Percentiles rank a stretch among this genome's conserved stretches.
These are phyloP conservation scores for Linurgus olivaceus DNA, from an alignment of 2,797 vertebrate genomes.

Conservation along the genomic window DNA sequence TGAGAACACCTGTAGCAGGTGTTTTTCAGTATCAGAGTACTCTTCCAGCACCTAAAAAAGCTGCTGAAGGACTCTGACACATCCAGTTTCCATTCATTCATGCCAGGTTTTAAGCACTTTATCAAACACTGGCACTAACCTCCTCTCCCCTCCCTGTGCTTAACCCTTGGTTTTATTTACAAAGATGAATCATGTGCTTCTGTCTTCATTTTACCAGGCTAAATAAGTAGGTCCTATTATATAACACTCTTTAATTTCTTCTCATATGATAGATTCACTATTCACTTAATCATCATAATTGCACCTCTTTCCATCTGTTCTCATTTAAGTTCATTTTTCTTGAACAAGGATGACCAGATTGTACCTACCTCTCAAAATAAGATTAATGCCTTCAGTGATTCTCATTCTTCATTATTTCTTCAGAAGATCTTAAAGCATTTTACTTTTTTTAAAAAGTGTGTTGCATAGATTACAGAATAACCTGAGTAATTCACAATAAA, in stretches of 20 bases:
- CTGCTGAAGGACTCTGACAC: neutral
- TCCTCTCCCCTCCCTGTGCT: neutral
- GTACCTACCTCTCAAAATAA: conserved; percentile 14
- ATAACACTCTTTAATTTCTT: neutral
- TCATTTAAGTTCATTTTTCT: conserved; percentile 48
- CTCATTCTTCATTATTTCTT: conserved; percentile 2
- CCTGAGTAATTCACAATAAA: neutral
- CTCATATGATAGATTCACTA: neutral
- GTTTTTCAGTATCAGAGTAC: neutral
- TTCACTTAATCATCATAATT: conserved; percentile 7
- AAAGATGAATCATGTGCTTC: neutral
- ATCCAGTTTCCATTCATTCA: neutral
- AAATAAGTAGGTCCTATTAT: neutral
- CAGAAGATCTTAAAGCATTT: neutral
- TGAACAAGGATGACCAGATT: conserved; percentile 46
- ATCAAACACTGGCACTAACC: neutral
- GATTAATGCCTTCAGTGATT: conserved; percentile 17
- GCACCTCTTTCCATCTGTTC: conserved; percentile 39
- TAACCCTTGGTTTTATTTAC: neutral
- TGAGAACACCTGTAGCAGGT: rapidly evolving
- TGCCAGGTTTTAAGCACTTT: neutral
- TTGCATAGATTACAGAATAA: neutral
- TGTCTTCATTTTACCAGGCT: neutral
- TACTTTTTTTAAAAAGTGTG: no score
- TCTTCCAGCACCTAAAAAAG: neutral